Conservation (phyloP, 2,113 vertebrate genomes). For the Collichthys lucidus region DNA sequence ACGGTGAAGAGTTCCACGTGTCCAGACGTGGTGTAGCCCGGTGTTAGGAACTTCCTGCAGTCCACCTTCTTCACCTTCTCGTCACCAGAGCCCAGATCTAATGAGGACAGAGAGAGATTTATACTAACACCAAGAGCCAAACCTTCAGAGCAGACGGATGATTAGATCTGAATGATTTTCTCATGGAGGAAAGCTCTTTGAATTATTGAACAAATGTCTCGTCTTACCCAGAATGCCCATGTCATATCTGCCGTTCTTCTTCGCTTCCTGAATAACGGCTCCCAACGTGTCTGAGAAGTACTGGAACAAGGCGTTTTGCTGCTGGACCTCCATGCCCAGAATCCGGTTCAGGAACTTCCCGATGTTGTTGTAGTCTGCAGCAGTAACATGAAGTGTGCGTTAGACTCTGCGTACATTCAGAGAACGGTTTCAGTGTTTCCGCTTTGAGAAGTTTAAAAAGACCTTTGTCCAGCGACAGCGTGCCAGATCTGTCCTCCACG, state of each 20-base stretch:
- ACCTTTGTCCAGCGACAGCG: constrained; percentile 97
- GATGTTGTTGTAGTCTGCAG: constrained; percentile 98
- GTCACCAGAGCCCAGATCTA: constrained; percentile 97
- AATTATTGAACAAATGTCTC: background rate
- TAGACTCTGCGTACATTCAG: background rate
- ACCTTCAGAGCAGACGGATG: background rate
- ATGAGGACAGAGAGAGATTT: background rate
- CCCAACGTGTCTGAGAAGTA: constrained; percentile 96
- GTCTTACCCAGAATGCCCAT: constrained; percentile 97
- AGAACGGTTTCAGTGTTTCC: background rate
- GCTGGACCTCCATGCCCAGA: constrained; percentile 97
- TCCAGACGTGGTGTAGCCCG: constrained; percentile 96
- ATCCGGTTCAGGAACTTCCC: constrained; percentile 98
- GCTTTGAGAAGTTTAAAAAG: constrained; percentile 9
- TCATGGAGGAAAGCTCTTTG: background rate
- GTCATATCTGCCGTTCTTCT: constrained; percentile 96
- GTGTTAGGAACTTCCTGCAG: constrained; percentile 95
- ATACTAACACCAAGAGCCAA: background rate
- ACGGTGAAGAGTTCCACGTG: constrained; percentile 96
- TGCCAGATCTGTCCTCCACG: constrained; percentile 93
- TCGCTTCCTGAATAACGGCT: constrained; percentile 97
- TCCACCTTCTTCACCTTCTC: constrained; percentile 97
- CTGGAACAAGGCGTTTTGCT: constrained; percentile 98
- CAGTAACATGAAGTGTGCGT: background rate
- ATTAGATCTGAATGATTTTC: background rate